These are phyloP conservation scores for Heptranchias perlo DNA, from an alignment of 2,113 vertebrate genomes.

Conservation along the genomic window DNA sequence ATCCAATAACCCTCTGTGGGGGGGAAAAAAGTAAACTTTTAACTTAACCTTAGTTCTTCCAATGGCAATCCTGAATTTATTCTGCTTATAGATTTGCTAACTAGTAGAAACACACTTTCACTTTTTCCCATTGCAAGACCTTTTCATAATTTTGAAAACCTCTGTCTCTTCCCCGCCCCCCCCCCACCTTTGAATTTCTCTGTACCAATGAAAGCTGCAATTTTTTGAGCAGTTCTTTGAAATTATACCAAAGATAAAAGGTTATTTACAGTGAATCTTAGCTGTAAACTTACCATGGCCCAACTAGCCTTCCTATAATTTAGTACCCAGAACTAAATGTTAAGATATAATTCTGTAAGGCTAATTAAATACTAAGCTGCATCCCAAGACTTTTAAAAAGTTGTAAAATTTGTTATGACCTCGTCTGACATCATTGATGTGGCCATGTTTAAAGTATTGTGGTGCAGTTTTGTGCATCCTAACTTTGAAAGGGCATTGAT, in stretches of 20 bases:
- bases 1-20: background rate
- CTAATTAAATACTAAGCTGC: background rate
- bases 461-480: background rate
- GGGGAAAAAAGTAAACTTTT: no score
- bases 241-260: no score
- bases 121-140: background rate
- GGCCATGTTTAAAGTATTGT: background rate
- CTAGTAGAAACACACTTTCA: background rate
- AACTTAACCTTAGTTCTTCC: background rate
- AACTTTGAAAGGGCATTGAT: background rate
- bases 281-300: background rate
- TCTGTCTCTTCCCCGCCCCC: no score
- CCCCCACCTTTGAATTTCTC: background rate
- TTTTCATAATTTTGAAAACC: background rate
- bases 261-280: no score
- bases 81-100: background rate
- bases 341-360: background rate
- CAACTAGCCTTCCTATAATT: background rate
- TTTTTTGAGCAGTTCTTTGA: background rate
- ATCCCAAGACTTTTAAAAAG: background rate
- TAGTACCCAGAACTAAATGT: background rate
- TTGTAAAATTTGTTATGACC: background rate
- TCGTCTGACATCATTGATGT: background rate
- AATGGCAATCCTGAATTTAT: background rate
- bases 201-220: background rate